Conservation (phyloP, 2,797 vertebrate genomes). For the Onychomys arenicola region DNA sequence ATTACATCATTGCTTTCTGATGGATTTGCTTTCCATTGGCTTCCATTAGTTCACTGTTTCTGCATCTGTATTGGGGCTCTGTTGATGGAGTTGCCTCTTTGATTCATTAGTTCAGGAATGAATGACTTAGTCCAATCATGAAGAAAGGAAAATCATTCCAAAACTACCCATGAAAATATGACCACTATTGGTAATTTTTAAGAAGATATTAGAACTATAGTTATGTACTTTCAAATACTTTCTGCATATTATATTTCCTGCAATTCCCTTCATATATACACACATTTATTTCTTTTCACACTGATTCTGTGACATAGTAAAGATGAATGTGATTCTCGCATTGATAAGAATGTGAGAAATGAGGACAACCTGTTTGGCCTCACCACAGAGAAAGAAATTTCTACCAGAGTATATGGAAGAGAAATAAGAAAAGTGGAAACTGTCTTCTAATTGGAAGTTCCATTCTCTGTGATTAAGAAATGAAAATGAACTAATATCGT, state of each 20-base stretch:
- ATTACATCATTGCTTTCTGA: constrained; percentile 6
- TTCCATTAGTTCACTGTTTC: not conserved
- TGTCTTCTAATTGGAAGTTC: not conserved
- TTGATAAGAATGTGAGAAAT: not conserved
- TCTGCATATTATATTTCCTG: constrained; percentile 8
- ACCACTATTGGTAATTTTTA: not conserved
- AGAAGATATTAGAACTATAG: not conserved
- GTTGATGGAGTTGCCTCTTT: not conserved
- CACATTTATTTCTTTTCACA: not conserved
- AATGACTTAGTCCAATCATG: constrained; percentile 4
- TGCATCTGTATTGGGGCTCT: not conserved
- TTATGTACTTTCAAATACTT: constrained; percentile 1
- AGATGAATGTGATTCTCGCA: not conserved
- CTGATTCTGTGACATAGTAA: not conserved
- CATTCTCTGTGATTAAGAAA: not conserved
- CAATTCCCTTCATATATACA: not conserved
- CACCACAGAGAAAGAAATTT: not conserved
- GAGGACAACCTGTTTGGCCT: not conserved
- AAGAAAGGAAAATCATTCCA: not conserved
- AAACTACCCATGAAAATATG: not conserved
- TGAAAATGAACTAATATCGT: not conserved
- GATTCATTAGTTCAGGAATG: constrained; percentile 2
- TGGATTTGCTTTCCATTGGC: not conserved
- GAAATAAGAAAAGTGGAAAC: not conserved
- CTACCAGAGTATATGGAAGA: not conserved